A percentile compares a stretch with the other conserved stretches of the same genome.
These are phyloP conservation scores for Excalfactoria chinensis DNA, from an alignment of 2,113 vertebrate genomes.

Conservation along the genomic window DNA sequence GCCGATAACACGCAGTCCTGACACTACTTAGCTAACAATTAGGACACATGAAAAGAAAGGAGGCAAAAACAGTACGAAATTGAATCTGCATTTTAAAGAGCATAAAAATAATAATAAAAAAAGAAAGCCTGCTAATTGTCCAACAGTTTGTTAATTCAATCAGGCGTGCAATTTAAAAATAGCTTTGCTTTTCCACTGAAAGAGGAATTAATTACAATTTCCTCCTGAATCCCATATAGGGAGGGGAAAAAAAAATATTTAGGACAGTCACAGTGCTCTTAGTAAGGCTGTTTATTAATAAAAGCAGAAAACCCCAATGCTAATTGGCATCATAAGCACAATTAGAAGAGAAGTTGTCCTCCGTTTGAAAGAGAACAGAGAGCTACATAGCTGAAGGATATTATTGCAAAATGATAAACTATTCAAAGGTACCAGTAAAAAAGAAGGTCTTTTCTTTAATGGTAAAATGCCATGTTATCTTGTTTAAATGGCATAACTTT, in stretches of 20 bases:
- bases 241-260: background rate
- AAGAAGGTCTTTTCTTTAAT: conserved; percentile 19
- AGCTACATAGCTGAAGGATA: conserved; percentile 33
- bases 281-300: conserved; percentile 21
- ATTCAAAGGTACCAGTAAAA: conserved; percentile 17
- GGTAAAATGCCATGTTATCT: conserved; percentile 55
- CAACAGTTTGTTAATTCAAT: conserved; percentile 40
- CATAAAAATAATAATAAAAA: conserved; percentile 44
- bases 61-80: conserved; percentile 10
- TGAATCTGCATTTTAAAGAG: conserved; percentile 44
- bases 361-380: conserved; percentile 42
- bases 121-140: conserved; percentile 35
- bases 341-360: conserved; percentile 43
- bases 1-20: conserved; percentile 11
- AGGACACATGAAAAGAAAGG: conserved; percentile 24
- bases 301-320: background rate
- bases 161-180: conserved; percentile 60
- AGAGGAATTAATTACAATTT: conserved; percentile 51
- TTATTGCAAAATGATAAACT: conserved; percentile 39
- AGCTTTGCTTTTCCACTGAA: conserved; percentile 43
- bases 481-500: conserved; percentile 54
- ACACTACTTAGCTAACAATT: conserved; percentile 50
- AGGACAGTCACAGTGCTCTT: background rate
- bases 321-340: conserved; percentile 58
- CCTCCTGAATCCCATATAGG: background rate